Conservation (phyloP, 2,888 invertebrate species). For the Chloroclystis v-ata region DNA sequence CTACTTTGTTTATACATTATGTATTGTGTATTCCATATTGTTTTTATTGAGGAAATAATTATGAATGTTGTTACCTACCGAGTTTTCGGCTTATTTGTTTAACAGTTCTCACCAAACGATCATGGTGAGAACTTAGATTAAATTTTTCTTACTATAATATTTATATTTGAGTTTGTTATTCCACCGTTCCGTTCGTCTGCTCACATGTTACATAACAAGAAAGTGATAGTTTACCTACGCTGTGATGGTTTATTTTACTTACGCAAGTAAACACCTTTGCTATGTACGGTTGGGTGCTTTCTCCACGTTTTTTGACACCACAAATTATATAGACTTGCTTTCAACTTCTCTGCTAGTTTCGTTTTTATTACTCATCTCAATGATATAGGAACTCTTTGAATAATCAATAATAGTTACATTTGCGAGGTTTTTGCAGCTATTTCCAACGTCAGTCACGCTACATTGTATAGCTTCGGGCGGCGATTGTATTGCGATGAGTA, state of each 20-base stretch:
- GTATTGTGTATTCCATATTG: no score
- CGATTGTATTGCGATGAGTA: slow-evolving; percentile 40
- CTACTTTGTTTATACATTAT: no score
- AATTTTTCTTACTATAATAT: no score
- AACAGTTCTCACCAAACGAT: no score
- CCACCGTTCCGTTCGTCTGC: slow-evolving; percentile 28
- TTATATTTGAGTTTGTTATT: slow-evolving; percentile 1
- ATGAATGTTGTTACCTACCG: no score
- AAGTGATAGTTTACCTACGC: slow-evolving; percentile 48
- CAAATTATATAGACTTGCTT: slow-evolving; percentile 1
- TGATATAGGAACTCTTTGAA: neutral
- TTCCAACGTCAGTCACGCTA: slow-evolving; percentile 46
- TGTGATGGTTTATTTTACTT: slow-evolving; percentile 43
- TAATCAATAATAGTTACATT: neutral
- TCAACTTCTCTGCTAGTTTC: slow-evolving; percentile 1
- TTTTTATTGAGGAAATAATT: no score
- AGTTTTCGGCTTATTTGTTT: no score
- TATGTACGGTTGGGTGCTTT: slow-evolving; percentile 41
- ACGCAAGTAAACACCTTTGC: slow-evolving; percentile 45
- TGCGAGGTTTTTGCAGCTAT: slow-evolving; percentile 38
- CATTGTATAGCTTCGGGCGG: slow-evolving; percentile 36
- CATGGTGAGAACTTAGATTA: no score
- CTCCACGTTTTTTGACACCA: slow-evolving; percentile 27
- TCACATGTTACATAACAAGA: slow-evolving; percentile 49
- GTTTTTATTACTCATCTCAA: neutral